A percentile compares a stretch with the other conserved stretches of the same genome.
phyloP scores from a whole-genome alignment of 2,113 vertebrate genomes.

The Perca schrenkii region DNA sequence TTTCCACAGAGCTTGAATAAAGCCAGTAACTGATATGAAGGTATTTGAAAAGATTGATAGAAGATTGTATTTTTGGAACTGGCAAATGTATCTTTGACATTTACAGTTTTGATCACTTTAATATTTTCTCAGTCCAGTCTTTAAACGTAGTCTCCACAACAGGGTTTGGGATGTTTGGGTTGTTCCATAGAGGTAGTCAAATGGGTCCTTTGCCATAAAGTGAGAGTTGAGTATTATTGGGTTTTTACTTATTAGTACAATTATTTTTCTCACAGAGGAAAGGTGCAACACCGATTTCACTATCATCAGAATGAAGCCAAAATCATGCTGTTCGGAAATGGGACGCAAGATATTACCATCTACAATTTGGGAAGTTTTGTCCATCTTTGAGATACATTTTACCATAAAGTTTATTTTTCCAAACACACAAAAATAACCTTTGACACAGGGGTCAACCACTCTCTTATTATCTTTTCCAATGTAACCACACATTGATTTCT shows the following conservation, averaged over 20 bases:
- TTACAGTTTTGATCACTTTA: neutral
- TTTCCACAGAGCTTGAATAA: neutral
- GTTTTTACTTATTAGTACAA: neutral
- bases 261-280: too few relatives aligned
- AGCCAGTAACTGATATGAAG: neutral
- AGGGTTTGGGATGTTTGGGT: neutral
- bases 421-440: conserved; percentile 8
- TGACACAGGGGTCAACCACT: neutral
- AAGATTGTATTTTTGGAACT: neutral
- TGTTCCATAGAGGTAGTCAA: neutral
- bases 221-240: neutral
- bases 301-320: neutral
- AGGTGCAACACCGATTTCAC: neutral
- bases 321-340: neutral
- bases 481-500: conserved; percentile 12
- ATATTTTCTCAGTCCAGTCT: neutral
- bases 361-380: neutral
- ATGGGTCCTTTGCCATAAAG: neutral
- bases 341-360: neutral
- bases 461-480: neutral
- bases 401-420: neutral
- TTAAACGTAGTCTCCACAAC: neutral
- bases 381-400: neutral
- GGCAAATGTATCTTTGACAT: neutral
- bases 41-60: neutral